phyloP scores from a whole-genome alignment of 2,113 vertebrate species.

The Coregonus clupeaformis region DNA sequence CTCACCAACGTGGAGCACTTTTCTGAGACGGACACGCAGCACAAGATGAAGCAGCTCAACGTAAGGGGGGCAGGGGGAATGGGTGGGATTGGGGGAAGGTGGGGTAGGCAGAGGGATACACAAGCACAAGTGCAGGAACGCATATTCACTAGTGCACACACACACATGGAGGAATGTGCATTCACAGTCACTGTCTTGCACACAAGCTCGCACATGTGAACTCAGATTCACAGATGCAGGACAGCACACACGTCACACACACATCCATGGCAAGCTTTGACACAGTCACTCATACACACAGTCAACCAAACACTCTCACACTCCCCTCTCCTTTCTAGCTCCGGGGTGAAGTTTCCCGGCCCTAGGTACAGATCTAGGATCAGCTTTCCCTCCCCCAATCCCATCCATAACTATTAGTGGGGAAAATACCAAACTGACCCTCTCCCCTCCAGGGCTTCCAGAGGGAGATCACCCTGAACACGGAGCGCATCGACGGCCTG shows the following conservation, averaged over 20 bases:
- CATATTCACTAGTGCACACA: slow-evolving; percentile 2
- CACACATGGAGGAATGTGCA: slow-evolving; percentile 1
- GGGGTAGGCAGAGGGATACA: neutral
- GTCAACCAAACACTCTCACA: neutral
- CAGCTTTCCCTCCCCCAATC: neutral
- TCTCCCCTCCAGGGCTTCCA: slow-evolving; percentile 83
- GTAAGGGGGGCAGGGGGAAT: slow-evolving; percentile 66
- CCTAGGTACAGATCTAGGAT: too few species aligned
- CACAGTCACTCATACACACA: neutral
- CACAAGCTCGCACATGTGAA: too few species aligned
- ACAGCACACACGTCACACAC: too few species aligned
- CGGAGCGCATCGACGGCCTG: slow-evolving; percentile 90
- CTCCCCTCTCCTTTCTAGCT: too few species aligned
- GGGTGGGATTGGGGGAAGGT: too few species aligned
- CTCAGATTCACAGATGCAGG: too few species aligned
- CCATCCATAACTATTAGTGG: neutral
- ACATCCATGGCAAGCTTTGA: too few species aligned
- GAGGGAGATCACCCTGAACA: slow-evolving; percentile 89
- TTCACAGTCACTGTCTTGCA: neutral
- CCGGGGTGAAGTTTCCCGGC: too few species aligned
- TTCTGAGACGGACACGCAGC: slow-evolving; percentile 87
- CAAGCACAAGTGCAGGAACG: neutral
- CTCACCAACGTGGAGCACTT: slow-evolving; percentile 96
- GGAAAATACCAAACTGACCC: too few species aligned
- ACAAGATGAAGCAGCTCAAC: slow-evolving; percentile 92